Conservation (phyloP, 1,140 invertebrate species). For the Hesperophylax magnus region DNA sequence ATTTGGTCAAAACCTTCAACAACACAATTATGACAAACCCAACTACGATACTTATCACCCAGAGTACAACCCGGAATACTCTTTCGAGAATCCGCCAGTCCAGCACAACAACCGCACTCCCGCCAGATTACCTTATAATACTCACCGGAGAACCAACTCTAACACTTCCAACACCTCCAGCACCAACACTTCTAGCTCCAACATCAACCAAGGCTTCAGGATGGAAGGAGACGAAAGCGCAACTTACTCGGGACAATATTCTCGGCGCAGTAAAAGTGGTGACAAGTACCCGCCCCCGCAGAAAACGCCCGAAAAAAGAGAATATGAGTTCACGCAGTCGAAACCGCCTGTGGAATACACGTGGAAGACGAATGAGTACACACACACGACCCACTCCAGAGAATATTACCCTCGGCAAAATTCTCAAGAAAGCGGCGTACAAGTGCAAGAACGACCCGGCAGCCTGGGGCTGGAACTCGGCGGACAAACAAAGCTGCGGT, state of each 20-base stretch:
- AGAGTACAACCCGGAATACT: slow-evolving; percentile 64
- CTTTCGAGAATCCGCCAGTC: slow-evolving; percentile 75
- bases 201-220: slow-evolving; percentile 73
- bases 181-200: slow-evolving; percentile 69
- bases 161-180: slow-evolving; percentile 80
- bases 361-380: slow-evolving; percentile 67
- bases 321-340: slow-evolving; percentile 63
- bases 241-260: slow-evolving; percentile 60
- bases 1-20: slow-evolving; percentile 47
- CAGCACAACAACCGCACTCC: slow-evolving; percentile 70
- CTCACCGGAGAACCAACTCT: slow-evolving; percentile 78
- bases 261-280: slow-evolving; percentile 53
- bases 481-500: slow-evolving; percentile 77
- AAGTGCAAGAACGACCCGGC: slow-evolving; percentile 77
- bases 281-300: slow-evolving; percentile 57
- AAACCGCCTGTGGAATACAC: slow-evolving; percentile 66
- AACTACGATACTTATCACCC: slow-evolving; percentile 58
- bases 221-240: slow-evolving; percentile 75
- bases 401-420: slow-evolving; percentile 71
- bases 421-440: slow-evolving; percentile 63
- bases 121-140: slow-evolving; percentile 67
- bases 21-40: slow-evolving; percentile 57
- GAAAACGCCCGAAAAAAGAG: slow-evolving; percentile 59
- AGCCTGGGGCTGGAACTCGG: slow-evolving; percentile 76
- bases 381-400: slow-evolving; percentile 63